Percentiles rank a stretch among this genome's conserved stretches.
phyloP scores from a whole-genome alignment of 2,113 vertebrate genomes.

The Tringa solitaria region DNA sequence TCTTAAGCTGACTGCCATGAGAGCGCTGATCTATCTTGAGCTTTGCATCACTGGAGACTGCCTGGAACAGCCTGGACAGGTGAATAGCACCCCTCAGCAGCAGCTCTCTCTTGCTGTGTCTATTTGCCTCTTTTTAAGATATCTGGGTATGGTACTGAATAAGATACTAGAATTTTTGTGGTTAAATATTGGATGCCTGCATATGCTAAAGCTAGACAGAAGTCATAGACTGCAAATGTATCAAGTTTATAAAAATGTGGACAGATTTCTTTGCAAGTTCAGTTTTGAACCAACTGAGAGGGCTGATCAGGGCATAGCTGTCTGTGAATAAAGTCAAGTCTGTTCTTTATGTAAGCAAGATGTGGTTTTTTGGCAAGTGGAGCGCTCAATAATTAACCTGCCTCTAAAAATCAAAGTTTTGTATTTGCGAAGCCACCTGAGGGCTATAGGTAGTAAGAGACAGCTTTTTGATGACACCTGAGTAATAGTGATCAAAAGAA shows the following conservation, averaged over 20 bases:
- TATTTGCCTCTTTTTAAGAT: neutral
- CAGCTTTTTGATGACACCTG: neutral
- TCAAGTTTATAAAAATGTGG: neutral
- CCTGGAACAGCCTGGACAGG: neutral
- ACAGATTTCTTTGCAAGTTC: neutral
- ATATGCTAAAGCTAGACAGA: neutral
- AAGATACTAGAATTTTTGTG: neutral
- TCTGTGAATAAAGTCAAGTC: neutral
- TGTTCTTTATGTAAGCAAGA: neutral
- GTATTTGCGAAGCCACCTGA: neutral
- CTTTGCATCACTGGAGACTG: neutral
- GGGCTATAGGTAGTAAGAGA: neutral
- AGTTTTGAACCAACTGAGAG: neutral
- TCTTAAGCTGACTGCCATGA: fast-evolving
- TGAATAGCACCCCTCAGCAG: neutral
- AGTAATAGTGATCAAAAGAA: neutral
- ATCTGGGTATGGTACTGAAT: neutral
- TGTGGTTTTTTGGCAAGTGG: neutral
- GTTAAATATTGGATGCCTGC: neutral
- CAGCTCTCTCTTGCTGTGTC: neutral
- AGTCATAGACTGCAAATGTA: neutral
- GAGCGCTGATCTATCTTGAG: neutral
- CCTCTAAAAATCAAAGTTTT: neutral
- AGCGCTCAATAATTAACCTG: neutral
- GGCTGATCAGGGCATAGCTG: neutral